Evolutionary conservation across 2,113 vertebrate genomes (phyloP).

Genomic region (Azemiops feae): DNA sequence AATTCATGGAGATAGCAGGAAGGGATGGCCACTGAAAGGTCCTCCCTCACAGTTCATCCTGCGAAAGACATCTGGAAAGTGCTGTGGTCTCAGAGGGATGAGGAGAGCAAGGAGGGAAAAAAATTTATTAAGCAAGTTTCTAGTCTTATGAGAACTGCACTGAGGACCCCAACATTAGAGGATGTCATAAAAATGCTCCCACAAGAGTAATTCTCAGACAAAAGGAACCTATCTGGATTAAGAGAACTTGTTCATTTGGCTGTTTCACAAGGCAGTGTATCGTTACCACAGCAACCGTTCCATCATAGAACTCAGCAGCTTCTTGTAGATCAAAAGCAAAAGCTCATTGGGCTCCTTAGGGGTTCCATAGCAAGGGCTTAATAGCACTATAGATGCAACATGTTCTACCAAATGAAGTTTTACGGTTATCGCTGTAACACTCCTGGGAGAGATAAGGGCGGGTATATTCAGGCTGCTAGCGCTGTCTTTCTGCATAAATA

Average conservation of each 20-base stretch:
- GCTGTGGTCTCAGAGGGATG: background rate
- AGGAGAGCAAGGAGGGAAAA: background rate
- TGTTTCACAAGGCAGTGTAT: slow-evolving; percentile 45
- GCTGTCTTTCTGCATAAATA: background rate
- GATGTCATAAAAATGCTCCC: slow-evolving; percentile 1
- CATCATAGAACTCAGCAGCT: slow-evolving; percentile 48
- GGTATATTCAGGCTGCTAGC: background rate
- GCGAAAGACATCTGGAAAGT: background rate
- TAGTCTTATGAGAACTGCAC: background rate
- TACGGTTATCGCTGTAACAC: background rate
- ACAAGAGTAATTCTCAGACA: background rate
- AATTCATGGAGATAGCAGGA: background rate
- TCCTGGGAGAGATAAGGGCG: background rate
- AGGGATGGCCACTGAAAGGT: background rate
- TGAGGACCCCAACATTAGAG: slow-evolving; percentile 1
- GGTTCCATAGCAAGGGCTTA: background rate
- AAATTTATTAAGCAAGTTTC: background rate
- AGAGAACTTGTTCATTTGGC: slow-evolving; percentile 37
- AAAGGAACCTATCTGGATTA: slow-evolving; percentile 16
- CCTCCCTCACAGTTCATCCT: too few relatives aligned
- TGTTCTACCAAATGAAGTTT: background rate
- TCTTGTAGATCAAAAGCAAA: slow-evolving; percentile 46
- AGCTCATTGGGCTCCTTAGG: slow-evolving; percentile 29
- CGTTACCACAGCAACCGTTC: slow-evolving; percentile 54
- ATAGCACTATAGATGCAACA: background rate